These are phyloP conservation scores for Oncorhynchus tshawytscha DNA, from an alignment of 2,113 vertebrate genomes.

Conservation along the genomic window DNA sequence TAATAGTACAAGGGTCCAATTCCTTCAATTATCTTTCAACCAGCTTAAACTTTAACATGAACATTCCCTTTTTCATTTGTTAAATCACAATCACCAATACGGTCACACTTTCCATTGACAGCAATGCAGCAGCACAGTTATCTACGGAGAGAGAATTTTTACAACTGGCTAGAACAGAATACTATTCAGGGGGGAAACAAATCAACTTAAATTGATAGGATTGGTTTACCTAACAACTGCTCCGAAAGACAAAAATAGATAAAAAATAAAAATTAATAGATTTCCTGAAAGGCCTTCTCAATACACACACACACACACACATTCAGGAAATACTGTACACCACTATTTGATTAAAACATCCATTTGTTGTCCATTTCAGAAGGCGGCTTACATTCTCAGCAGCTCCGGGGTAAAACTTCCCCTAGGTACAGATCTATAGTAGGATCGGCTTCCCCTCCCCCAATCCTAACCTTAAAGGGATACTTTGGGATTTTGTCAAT, in stretches of 20 bases:
- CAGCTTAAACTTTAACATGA: conserved; percentile 15
- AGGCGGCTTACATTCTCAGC: neutral
- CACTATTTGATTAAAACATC: conserved; percentile 27
- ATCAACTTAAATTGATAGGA: conserved; percentile 17
- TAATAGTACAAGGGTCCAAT: neutral
- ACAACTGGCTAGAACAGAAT: neutral
- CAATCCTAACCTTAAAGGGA: too few species aligned
- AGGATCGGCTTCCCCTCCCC: too few species aligned
- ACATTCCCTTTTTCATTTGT: conserved; percentile 23
- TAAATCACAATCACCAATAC: conserved; percentile 41
- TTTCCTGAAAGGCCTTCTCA: neutral
- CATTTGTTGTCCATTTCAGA: conserved; percentile 2
- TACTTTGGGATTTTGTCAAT: too few species aligned
- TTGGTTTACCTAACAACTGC: neutral
- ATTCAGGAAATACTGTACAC: conserved; percentile 31
- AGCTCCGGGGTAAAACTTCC: neutral
- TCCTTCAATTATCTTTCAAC: conserved; percentile 28
- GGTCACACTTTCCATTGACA: conserved; percentile 52
- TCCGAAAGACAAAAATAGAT: neutral
- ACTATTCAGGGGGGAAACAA: conserved; percentile 11
- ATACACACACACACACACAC: conserved; percentile 10
- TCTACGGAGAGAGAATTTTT: conserved; percentile 15
- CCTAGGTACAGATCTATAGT: too few species aligned
- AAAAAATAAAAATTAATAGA: neutral
- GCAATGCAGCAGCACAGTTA: conserved; percentile 28